Evolutionary conservation across 2,113 vertebrate genomes (phyloP), one percentile per base, ranked within the genome.

Genomic region (Himantopus leucocephalus): DNA sequence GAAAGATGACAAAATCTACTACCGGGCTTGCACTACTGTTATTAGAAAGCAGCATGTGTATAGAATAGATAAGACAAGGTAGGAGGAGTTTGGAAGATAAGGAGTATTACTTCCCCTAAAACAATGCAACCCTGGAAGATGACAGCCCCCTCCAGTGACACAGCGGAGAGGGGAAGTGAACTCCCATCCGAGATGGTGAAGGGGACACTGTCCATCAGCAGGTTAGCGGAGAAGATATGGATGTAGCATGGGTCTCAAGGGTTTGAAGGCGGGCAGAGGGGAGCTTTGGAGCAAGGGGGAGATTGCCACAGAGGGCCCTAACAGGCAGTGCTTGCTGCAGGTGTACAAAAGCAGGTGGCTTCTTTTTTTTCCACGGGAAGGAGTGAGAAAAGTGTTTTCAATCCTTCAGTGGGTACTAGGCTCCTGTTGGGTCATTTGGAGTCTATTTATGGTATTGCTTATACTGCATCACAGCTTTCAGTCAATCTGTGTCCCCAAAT

Each of bases 401-500:
- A 41, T 82, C 93, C 86, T 88, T 96, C 77, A 74, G 74, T 70
- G 87, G 71, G 45, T 92, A 85, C 63, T 37, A 50, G 26, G 91
- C 58, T 97, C 87, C 74, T 56, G 66, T 85, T 92, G 71, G 89
- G 74, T 94, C 93, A 93, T 80, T 90, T 87, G 59, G 48, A 94
- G 52, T 59, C 91, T 94, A 66, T 96, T 97, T 97, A 75, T 80
- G 81, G 73, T 80, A 58, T 39, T 85, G 45, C 83, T 94, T 92
- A 70, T 23, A 78, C 15, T 53, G 39, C 30, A 76, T 93, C 88
- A 62, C 84, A 74, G 58, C 92, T 96, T 92, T 93, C 87, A 83
- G 91, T 90, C 91, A 94, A 76, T 92, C 93, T 96, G 93, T 76
- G 81, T 95, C 91, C 84, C 74, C 89, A 92, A 29, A 86, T 94